Evolutionary conservation across 2,888 invertebrate genomes (phyloP).

Genomic region (Athetis lepigone): DNA sequence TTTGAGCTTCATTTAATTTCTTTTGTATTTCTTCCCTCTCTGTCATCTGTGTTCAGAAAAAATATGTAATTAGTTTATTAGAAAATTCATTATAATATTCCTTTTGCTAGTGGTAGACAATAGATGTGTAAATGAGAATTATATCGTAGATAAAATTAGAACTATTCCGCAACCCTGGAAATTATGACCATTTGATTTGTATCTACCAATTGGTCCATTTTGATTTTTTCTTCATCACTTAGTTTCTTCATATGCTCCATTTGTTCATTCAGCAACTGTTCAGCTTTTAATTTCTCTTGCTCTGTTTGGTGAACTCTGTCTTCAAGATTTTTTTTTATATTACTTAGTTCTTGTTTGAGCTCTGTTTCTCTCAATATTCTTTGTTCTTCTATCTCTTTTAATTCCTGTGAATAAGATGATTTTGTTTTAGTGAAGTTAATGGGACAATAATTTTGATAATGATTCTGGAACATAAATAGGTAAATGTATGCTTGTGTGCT

Average conservation of each 20-base stretch:
- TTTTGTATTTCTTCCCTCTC: slow-evolving; percentile 81
- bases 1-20: slow-evolving; percentile 77
- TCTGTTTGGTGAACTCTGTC: slow-evolving; percentile 83
- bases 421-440: background rate
- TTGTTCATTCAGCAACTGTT: slow-evolving; percentile 77
- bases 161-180: too few species aligned
- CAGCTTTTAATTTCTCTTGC: slow-evolving; percentile 78
- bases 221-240: slow-evolving; percentile 79
- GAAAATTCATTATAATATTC: background rate
- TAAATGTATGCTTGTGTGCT: too few species aligned
- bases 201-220: slow-evolving; percentile 81
- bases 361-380: slow-evolving; percentile 80
- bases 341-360: slow-evolving; percentile 79
- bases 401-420: slow-evolving; percentile 72
- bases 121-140: too few species aligned
- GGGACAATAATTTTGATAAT: background rate
- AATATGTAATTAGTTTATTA: background rate
- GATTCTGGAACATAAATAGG: too few species aligned
- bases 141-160: too few species aligned
- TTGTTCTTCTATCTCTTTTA: slow-evolving; percentile 79
- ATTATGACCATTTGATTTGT: too few species aligned
- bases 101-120: too few species aligned
- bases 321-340: slow-evolving; percentile 79
- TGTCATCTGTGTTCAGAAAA: slow-evolving; percentile 74
- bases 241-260: slow-evolving; percentile 82